These are phyloP conservation scores for Agonopterix alstromeriana DNA, from an alignment of 2,888 invertebrate genomes.

Conservation along the genomic window DNA sequence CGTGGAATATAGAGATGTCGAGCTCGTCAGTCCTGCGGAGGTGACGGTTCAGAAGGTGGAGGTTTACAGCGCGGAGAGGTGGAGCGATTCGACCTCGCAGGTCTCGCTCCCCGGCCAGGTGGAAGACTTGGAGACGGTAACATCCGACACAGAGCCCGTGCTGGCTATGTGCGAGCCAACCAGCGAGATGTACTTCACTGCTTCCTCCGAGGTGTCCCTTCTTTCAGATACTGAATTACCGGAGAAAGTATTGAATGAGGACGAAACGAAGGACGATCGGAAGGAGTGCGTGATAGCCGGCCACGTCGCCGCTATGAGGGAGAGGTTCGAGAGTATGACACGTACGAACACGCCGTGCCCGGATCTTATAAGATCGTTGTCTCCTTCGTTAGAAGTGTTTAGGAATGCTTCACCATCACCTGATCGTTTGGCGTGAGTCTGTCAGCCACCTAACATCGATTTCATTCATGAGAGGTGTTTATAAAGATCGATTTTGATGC, in stretches of 20 bases:
- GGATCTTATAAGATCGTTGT: constrained; percentile 40
- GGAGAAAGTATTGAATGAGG: constrained; percentile 27
- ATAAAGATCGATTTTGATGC: no score
- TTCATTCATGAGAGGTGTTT: no score
- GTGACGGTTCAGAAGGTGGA: constrained; percentile 32
- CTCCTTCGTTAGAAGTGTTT: constrained; percentile 47
- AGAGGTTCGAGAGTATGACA: constrained; percentile 69
- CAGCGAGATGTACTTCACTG: constrained; percentile 63
- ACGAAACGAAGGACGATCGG: constrained; percentile 36
- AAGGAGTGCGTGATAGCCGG: constrained; percentile 57
- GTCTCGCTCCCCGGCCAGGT: constrained; percentile 30
- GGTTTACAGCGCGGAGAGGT: constrained; percentile 26
- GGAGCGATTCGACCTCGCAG: constrained; percentile 33
- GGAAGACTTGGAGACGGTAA: constrained; percentile 26
- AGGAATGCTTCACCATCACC: constrained; percentile 55
- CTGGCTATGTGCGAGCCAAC: constrained; percentile 33
- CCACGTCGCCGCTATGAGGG: constrained; percentile 72
- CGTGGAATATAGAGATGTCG: constrained; percentile 19
- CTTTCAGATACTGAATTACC: constrained; percentile 46
- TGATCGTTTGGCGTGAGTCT: constrained; percentile 33
- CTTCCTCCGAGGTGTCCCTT: constrained; percentile 59
- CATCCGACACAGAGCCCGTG: constrained; percentile 32
- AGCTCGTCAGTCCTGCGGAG: constrained; percentile 36
- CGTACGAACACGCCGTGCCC: constrained; percentile 61
- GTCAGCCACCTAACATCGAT: not conserved